phyloP scores from a whole-genome alignment of 2,888 invertebrate genomes.

The Anodontia alba region DNA sequence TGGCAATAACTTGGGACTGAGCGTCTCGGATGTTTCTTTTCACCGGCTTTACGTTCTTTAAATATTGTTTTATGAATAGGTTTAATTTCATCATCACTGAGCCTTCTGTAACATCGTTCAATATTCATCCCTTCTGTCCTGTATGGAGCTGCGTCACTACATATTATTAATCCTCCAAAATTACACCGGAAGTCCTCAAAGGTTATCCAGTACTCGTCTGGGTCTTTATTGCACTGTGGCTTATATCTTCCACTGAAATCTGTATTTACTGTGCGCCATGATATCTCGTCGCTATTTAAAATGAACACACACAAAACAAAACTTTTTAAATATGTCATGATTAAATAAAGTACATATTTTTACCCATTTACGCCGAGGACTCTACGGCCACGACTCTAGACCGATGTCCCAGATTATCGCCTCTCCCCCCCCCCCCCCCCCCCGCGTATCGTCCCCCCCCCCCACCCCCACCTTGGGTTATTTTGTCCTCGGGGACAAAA shows the following conservation, averaged over 20 bases:
- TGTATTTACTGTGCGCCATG: conserved; percentile 76
- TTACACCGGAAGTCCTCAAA: conserved; percentile 78
- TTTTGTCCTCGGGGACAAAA: no score
- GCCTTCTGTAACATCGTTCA: conserved; percentile 63
- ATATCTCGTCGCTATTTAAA: conserved; percentile 69
- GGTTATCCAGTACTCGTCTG: conserved; percentile 81
- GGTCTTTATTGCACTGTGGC: conserved; percentile 75
- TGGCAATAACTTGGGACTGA: neutral
- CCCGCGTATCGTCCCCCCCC: no score
- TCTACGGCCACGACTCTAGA: neutral
- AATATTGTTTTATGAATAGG: neutral
- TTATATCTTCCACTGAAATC: conserved; percentile 75
- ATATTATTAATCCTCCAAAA: conserved; percentile 80
- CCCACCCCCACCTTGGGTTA: no score
- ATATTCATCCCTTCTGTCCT: conserved; percentile 69
- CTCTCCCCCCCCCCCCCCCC: no score
- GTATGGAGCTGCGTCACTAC: conserved; percentile 77
- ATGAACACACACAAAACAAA: neutral
- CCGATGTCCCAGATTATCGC: no score
- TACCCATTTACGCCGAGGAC: neutral
- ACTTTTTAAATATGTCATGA: no score
- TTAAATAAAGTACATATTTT: neutral
- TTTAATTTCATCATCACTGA: conserved; percentile 49
- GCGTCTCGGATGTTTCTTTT: neutral
- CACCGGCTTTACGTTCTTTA: no score